Conservation (phyloP, 2,113 vertebrate genomes). For the Oncorhynchus keta region DNA sequence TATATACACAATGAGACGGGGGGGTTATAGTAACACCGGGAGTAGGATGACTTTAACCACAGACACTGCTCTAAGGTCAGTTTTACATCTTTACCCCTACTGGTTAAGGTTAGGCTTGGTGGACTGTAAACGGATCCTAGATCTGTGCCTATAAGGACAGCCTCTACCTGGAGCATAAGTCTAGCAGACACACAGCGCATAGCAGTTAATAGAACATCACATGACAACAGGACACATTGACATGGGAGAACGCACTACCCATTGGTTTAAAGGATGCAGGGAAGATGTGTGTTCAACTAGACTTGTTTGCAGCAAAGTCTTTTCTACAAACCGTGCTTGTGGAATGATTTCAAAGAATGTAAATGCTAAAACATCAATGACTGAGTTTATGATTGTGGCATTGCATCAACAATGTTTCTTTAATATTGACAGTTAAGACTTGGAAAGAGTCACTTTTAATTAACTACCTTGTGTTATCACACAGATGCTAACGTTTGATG, state of each 20-base stretch:
- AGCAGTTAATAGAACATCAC: slow-evolving; percentile 66
- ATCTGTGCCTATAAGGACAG: slow-evolving; percentile 18
- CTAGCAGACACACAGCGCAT: slow-evolving; percentile 76
- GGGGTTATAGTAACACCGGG: not conserved
- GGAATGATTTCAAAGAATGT: slow-evolving; percentile 17
- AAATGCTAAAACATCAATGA: slow-evolving; percentile 17
- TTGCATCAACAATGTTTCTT: not conserved
- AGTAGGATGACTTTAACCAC: not conserved
- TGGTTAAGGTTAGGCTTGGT: not conserved
- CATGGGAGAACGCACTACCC: slow-evolving; percentile 33
- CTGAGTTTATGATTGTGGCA: not conserved
- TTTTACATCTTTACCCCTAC: slow-evolving; percentile 29
- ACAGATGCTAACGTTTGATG: not conserved
- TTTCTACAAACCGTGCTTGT: slow-evolving; percentile 13
- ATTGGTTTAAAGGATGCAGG: slow-evolving; percentile 20
- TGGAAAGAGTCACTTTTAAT: not conserved
- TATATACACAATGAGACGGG: not conserved
- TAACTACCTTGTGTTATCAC: not conserved
- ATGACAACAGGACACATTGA: slow-evolving; percentile 50
- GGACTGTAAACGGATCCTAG: slow-evolving; percentile 39
- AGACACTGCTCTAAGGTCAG: slow-evolving; percentile 12
- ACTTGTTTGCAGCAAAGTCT: slow-evolving; percentile 4
- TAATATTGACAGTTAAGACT: not conserved
- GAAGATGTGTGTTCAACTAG: slow-evolving; percentile 48
- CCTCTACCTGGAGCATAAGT: slow-evolving; percentile 41